Evolutionary conservation across 2,797 vertebrate genomes (phyloP).

Genomic region (Coreius guichenoti): DNA sequence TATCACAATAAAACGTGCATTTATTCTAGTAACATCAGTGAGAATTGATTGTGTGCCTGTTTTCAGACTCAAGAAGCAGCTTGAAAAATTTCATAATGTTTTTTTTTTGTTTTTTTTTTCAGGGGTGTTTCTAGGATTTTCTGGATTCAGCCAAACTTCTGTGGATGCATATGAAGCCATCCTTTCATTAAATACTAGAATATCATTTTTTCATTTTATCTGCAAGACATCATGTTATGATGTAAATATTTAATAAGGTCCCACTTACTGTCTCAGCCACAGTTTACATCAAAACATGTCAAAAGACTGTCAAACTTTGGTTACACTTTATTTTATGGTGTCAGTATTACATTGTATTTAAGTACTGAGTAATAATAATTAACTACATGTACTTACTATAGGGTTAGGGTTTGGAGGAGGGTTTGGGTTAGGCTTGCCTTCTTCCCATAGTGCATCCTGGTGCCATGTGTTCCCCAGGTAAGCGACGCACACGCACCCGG

Average conservation of each 20-base stretch:
- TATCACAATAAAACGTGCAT: not conserved
- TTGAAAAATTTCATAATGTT: not conserved
- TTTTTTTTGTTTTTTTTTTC: not conserved
- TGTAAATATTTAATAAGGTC: not conserved
- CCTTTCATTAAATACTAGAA: not conserved
- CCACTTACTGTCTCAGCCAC: not conserved
- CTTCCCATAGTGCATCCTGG: too few relatives aligned
- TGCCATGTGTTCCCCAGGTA: too few relatives aligned
- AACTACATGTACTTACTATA: too few relatives aligned
- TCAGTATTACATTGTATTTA: too few relatives aligned
- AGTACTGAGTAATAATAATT: too few relatives aligned
- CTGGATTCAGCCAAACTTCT: not conserved
- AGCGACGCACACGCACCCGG: too few relatives aligned
- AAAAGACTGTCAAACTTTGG: not conserved
- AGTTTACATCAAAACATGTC: not conserved
- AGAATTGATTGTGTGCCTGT: not conserved
- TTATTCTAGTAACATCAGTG: not conserved
- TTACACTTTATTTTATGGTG: too few relatives aligned
- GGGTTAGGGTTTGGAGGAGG: too few relatives aligned
- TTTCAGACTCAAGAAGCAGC: not conserved
- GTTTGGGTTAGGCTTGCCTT: too few relatives aligned
- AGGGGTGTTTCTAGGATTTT: not conserved
- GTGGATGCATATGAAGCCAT: not conserved
- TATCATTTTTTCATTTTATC: not conserved
- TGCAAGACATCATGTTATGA: not conserved